These are phyloP conservation scores for Liposcelis brunnea DNA, from an alignment of 2,888 invertebrate genomes.

Conservation along the genomic window DNA sequence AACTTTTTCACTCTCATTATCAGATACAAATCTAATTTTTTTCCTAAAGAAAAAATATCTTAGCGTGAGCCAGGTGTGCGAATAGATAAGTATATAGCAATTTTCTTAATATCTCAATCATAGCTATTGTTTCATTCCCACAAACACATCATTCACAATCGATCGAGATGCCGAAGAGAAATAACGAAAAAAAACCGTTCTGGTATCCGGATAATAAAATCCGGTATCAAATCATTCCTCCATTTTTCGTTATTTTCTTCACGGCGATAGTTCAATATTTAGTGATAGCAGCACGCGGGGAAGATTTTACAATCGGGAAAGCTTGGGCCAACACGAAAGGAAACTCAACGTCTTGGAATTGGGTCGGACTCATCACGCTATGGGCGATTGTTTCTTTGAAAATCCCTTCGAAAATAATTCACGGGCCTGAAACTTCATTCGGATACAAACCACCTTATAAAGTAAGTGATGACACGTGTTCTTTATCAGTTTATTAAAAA, in stretches of 20 bases:
- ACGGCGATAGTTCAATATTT: conserved; percentile 21
- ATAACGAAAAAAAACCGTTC: neutral
- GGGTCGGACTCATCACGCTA: conserved; percentile 18
- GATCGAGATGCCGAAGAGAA: neutral
- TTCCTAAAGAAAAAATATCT: too few species aligned
- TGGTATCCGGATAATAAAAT: conserved; percentile 10
- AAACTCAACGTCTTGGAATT: conserved; percentile 21
- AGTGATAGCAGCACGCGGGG: conserved; percentile 17
- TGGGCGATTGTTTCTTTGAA: conserved; percentile 27
- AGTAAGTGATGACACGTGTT: too few species aligned
- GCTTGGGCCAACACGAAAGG: conserved; percentile 16
- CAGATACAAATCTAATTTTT: too few species aligned
- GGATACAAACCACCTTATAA: conserved; percentile 25
- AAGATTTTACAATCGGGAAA: conserved; percentile 16
- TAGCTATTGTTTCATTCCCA: too few species aligned
- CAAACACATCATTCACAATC: too few species aligned
- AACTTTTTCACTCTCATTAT: too few species aligned
- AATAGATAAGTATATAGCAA: too few species aligned
- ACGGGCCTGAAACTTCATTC: conserved; percentile 29
- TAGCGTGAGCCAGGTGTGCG: too few species aligned
- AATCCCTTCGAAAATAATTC: conserved; percentile 23
- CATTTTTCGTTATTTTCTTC: conserved; percentile 21
- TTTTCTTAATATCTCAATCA: too few species aligned
- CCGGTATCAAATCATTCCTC: conserved; percentile 20
- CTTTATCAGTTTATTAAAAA: too few species aligned